phyloP scores from a whole-genome alignment of 1,140 invertebrate species.

The Meloidogyne exigua region DNA sequence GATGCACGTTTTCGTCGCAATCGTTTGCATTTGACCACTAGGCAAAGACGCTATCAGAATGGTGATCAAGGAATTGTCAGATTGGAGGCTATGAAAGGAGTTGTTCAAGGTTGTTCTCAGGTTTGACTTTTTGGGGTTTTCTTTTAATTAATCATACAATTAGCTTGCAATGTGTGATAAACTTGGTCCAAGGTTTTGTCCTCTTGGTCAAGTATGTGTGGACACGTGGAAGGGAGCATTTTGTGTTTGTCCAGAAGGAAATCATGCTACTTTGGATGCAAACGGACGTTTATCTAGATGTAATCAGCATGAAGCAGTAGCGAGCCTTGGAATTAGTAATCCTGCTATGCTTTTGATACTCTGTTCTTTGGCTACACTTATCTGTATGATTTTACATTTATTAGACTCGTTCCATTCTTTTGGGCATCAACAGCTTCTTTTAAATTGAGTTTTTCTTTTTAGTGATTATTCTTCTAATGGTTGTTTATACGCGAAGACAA shows the following conservation, averaged over 20 bases:
- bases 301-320: constrained; percentile 51
- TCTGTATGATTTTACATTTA: constrained; percentile 29
- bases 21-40: background rate
- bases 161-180: constrained; percentile 47
- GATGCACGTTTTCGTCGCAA: constrained; percentile 14
- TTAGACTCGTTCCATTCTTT: too few relatives aligned
- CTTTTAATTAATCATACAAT: too few relatives aligned
- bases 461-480: constrained; percentile 54
- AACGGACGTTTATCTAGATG: constrained; percentile 57
- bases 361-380: constrained; percentile 43
- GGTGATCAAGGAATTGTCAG: constrained; percentile 14
- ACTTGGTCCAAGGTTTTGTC: constrained; percentile 46
- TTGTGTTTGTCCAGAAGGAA: constrained; percentile 56
- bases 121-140: constrained; percentile 42
- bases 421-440: too few relatives aligned
- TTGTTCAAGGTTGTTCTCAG: constrained; percentile 34
- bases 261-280: constrained; percentile 40
- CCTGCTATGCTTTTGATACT: constrained; percentile 56
- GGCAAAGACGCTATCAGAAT: constrained; percentile 18
- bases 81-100: constrained; percentile 16
- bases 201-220: constrained; percentile 47
- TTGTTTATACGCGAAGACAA: constrained; percentile 43
- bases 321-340: constrained; percentile 49
- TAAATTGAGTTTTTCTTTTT: constrained; percentile 12
- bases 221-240: constrained; percentile 63